Evolutionary conservation across 37 sponge, comb jelly and placozoan species (phyloP).

Genomic region (Agelas oroides): DNA sequence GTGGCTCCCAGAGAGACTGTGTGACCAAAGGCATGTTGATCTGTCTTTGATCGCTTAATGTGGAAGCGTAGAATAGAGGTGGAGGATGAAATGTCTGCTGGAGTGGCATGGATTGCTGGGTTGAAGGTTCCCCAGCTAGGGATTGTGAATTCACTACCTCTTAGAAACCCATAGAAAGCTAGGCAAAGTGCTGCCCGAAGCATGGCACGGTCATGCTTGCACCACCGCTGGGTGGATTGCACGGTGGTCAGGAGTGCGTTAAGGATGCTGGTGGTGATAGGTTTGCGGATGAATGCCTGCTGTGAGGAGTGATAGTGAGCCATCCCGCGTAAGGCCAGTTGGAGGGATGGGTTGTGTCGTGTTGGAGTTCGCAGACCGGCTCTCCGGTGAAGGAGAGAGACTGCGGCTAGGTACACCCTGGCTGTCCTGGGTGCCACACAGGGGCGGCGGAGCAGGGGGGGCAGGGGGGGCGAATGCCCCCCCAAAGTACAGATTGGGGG

Average conservation of each 20-base stretch:
- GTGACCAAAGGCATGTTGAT: neutral
- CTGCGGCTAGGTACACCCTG: neutral
- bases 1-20: slow-evolving; percentile 12
- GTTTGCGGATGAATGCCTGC: neutral
- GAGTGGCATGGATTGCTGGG: too few relatives aligned
- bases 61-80: neutral
- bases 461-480: too few relatives aligned
- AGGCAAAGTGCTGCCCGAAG: neutral
- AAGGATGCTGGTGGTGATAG: neutral
- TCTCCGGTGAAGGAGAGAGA: neutral
- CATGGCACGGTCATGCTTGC: slow-evolving; percentile 1
- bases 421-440: neutral
- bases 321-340: neutral
- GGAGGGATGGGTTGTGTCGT: neutral
- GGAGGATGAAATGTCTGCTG: too few relatives aligned
- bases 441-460: too few relatives aligned
- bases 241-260: neutral
- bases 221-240: neutral
- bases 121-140: too few relatives aligned
- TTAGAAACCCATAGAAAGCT: neutral
- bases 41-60: slow-evolving; percentile 17
- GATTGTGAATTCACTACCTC: neutral
- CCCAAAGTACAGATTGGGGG: too few relatives aligned
- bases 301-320: neutral
- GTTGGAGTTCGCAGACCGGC: neutral